Evolutionary conservation across 2,797 vertebrate genomes (phyloP).

Genomic region (Novumbra hubbsi): DNA sequence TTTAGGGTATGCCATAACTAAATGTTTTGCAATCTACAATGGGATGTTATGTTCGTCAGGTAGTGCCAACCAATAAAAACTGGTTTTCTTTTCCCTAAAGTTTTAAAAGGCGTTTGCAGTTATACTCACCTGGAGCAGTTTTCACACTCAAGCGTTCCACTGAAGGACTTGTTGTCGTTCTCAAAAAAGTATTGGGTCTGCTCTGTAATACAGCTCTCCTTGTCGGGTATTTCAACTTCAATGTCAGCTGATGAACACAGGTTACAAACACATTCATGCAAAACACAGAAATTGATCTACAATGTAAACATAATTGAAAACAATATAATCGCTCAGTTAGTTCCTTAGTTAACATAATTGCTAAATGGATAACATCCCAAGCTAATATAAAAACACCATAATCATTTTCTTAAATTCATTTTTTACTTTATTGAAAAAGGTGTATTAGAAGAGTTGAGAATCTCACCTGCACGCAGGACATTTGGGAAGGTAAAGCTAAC

Average conservation of each 20-base stretch:
- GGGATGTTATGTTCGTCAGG: not conserved
- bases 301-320: not conserved
- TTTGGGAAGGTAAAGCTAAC: conserved; percentile 88
- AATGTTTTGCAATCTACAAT: not conserved
- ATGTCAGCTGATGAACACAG: conserved; percentile 75
- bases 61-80: not conserved
- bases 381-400: not conserved
- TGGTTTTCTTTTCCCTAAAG: not conserved
- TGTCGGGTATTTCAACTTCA: conserved; percentile 80
- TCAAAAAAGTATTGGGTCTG: conserved; percentile 95
- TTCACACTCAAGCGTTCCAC: conserved; percentile 81
- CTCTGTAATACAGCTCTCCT: conserved; percentile 93
- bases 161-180: conserved; percentile 76
- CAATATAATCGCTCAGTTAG: not conserved
- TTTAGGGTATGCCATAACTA: not conserved
- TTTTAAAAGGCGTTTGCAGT: not conserved
- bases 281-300: conserved; percentile 17
- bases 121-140: conserved; percentile 89
- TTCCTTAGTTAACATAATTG: not conserved
- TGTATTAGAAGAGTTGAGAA: not conserved
- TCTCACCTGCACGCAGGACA: conserved; percentile 89
- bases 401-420: too few species aligned
- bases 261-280: not conserved
- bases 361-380: not conserved
- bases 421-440: not conserved